Percentiles rank a stretch among this genome's conserved stretches.
These are phyloP conservation scores for Lemur catta DNA, from an alignment of 2,797 vertebrate genomes.

Conservation along the genomic window DNA sequence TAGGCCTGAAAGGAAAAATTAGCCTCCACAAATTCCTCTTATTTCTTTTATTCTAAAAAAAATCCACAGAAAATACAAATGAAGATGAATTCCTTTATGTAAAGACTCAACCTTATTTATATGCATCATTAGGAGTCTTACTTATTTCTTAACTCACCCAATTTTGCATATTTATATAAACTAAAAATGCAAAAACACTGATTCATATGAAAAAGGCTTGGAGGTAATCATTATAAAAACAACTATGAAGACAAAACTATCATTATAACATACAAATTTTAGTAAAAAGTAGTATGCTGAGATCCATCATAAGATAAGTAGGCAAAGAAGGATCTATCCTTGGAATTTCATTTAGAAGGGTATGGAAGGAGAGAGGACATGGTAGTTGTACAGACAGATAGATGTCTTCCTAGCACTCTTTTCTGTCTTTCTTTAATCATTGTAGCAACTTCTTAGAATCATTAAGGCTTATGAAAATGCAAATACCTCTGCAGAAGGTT, in stretches of 20 bases:
- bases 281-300: not conserved
- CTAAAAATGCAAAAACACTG: not conserved
- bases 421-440: not conserved
- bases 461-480: not conserved
- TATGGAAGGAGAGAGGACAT: not conserved
- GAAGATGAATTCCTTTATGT: not conserved
- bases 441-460: not conserved
- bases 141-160: not conserved
- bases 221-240: not conserved
- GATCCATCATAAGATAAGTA: not conserved
- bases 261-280: not conserved
- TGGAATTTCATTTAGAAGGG: not conserved
- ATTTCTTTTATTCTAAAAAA: slow-evolving; percentile 35
- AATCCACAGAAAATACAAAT: slow-evolving; percentile 5
- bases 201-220: not conserved
- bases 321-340: not conserved
- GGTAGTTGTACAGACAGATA: not conserved
- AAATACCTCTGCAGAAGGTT: not conserved
- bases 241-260: not conserved
- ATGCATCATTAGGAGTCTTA: not conserved
- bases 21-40: not conserved
- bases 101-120: not conserved
- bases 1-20: not conserved
- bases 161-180: not conserved
- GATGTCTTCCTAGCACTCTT: not conserved